Conservation (phyloP, 2,888 invertebrate genomes). For the Pimpla rufipes region DNA sequence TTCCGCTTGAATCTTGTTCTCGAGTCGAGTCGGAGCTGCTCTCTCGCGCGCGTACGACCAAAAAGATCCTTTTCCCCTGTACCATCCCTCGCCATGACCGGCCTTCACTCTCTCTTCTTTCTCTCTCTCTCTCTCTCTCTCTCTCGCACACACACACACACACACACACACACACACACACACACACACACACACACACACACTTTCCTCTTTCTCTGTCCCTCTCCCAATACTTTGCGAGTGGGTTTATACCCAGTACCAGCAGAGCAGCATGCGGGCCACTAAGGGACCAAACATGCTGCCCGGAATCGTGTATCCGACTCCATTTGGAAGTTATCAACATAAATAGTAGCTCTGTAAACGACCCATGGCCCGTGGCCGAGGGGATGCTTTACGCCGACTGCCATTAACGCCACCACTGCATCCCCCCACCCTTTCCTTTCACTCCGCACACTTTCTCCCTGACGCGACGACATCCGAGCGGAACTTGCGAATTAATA, state of each 20-base stretch:
- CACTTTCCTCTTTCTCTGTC: constrained; percentile 38
- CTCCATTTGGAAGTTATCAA: constrained; percentile 83
- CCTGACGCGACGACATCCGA: constrained; percentile 21
- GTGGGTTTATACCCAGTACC: constrained; percentile 70
- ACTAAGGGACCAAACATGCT: constrained; percentile 53
- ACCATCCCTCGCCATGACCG: constrained; percentile 40
- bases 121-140: constrained; percentile 30
- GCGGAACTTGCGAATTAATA: constrained; percentile 54
- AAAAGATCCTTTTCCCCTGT: constrained; percentile 76
- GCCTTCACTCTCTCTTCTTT: constrained; percentile 50
- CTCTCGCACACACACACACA: too few relatives aligned
- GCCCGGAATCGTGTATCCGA: constrained; percentile 76
- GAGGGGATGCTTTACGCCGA: constrained; percentile 71
- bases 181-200: too few relatives aligned
- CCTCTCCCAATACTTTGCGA: constrained; percentile 77
- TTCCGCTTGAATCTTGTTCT: constrained; percentile 85
- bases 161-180: too few relatives aligned
- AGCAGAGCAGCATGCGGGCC: constrained; percentile 71
- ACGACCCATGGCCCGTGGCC: constrained; percentile 69
- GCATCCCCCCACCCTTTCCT: not conserved
- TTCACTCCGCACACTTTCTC: not conserved
- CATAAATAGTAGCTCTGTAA: constrained; percentile 80
- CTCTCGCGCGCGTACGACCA: constrained; percentile 74
- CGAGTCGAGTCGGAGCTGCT: constrained; percentile 76
- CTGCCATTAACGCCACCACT: constrained; percentile 73